Evolutionary conservation across 2,888 invertebrate genomes (phyloP).

Genomic region (Elgonia sp.): DNA sequence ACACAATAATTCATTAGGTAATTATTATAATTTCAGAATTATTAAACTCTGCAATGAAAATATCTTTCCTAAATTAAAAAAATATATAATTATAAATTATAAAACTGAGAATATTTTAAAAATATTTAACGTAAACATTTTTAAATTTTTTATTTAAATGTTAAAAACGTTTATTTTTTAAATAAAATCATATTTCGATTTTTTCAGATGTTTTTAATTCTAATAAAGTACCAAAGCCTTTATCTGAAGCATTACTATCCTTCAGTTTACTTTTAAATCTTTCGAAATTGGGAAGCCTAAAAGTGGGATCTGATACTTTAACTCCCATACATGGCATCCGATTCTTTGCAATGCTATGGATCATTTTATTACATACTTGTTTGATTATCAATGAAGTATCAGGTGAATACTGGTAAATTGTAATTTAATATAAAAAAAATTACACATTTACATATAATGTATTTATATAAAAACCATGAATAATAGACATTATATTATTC

Average conservation of each 20-base stretch:
- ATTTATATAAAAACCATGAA: no score
- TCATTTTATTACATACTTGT: constrained; percentile 87
- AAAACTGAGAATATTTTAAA: no score
- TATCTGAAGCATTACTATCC: constrained; percentile 82
- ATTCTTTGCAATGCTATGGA: constrained; percentile 90
- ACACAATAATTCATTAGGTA: constrained; percentile 82
- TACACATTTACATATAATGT: neutral
- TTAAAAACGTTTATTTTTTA: no score
- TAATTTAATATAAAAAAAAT: constrained; percentile 9
- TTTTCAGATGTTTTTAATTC: constrained; percentile 79
- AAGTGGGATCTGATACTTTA: constrained; percentile 87
- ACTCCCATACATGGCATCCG: constrained; percentile 89
- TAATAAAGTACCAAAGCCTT: constrained; percentile 78
- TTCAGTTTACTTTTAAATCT: constrained; percentile 83
- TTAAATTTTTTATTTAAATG: no score
- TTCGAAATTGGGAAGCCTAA: constrained; percentile 81
- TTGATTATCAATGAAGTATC: constrained; percentile 82
- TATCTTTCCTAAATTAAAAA: neutral
- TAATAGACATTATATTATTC: no score
- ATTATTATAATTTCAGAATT: no score
- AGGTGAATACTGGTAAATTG: constrained; percentile 74
- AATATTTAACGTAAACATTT: no score
- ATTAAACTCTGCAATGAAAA: no score
- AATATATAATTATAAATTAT: no score
- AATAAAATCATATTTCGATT: neutral